These are phyloP conservation scores for Columbina picui DNA, from an alignment of 2,113 vertebrate species.

Conservation along the genomic window DNA sequence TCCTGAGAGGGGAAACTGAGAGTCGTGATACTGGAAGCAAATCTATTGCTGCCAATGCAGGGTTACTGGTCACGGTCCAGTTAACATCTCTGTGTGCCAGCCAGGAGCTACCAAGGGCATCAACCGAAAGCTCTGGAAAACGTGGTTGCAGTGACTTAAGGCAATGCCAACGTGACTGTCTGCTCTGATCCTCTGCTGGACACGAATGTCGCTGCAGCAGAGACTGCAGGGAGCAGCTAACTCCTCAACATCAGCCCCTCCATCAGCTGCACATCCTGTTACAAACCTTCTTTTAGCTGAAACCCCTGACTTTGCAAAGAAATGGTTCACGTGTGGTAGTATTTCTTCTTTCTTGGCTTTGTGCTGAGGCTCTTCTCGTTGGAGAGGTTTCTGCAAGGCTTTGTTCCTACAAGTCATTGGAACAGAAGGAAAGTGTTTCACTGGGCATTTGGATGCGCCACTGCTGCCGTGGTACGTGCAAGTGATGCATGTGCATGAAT, in stretches of 20 bases:
- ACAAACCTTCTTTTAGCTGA: neutral
- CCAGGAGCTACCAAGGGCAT: neutral
- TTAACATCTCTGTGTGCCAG: neutral
- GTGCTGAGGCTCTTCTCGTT: neutral
- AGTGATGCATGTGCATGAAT: neutral
- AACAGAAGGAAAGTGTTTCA: neutral
- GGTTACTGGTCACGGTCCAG: neutral
- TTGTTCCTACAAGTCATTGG: neutral
- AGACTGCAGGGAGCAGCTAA: neutral
- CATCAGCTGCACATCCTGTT: accelerated
- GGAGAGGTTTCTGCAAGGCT: neutral
- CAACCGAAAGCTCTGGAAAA: neutral
- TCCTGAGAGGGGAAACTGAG: neutral
- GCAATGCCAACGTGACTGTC: neutral
- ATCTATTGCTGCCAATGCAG: neutral
- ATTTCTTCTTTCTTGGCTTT: neutral
- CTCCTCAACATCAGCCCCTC: neutral
- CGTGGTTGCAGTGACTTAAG: neutral
- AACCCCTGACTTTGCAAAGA: neutral
- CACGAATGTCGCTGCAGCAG: neutral
- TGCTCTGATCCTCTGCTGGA: neutral
- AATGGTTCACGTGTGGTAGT: neutral
- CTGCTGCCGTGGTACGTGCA: neutral
- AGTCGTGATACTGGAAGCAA: neutral
- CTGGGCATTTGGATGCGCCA: neutral